Percentiles rank a stretch among this genome's conserved stretches.
phyloP scores from a whole-genome alignment of 2,888 invertebrate species.

The Zelleria hepariella region DNA sequence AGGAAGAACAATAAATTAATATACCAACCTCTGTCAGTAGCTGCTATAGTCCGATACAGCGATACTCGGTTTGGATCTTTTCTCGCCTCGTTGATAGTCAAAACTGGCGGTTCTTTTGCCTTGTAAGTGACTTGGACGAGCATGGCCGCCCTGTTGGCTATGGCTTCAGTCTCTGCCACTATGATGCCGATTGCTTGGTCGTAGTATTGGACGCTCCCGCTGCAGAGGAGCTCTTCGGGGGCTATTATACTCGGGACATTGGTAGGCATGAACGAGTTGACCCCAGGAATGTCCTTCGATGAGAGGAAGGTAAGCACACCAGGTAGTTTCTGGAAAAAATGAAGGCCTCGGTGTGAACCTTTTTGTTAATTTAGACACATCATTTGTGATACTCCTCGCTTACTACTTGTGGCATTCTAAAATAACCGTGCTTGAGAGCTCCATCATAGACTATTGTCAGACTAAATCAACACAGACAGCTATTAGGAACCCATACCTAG shows the following conservation, averaged over 20 bases:
- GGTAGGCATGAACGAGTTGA: constrained; percentile 66
- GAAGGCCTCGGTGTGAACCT: background rate
- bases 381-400: too few relatives aligned
- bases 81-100: constrained; percentile 35
- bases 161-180: constrained; percentile 70
- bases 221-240: constrained; percentile 63
- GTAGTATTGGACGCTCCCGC: constrained; percentile 71
- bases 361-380: too few relatives aligned
- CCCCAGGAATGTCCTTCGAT: constrained; percentile 78
- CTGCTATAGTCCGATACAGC: too few relatives aligned
- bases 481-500: too few relatives aligned
- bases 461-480: too few relatives aligned
- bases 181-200: constrained; percentile 80
- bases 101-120: constrained; percentile 38
- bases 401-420: too few relatives aligned
- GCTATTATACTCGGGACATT: constrained; percentile 17
- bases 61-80: background rate
- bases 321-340: constrained; percentile 63
- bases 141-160: constrained; percentile 72
- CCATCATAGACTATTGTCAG: too few relatives aligned
- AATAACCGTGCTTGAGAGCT: too few relatives aligned
- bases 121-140: constrained; percentile 72
- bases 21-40: too few relatives aligned
- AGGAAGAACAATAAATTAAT: too few relatives aligned
- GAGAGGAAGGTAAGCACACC: constrained; percentile 77